These are phyloP conservation scores for Dysdera silvatica DNA, from an alignment of 1,140 invertebrate species.

Conservation along the genomic window DNA sequence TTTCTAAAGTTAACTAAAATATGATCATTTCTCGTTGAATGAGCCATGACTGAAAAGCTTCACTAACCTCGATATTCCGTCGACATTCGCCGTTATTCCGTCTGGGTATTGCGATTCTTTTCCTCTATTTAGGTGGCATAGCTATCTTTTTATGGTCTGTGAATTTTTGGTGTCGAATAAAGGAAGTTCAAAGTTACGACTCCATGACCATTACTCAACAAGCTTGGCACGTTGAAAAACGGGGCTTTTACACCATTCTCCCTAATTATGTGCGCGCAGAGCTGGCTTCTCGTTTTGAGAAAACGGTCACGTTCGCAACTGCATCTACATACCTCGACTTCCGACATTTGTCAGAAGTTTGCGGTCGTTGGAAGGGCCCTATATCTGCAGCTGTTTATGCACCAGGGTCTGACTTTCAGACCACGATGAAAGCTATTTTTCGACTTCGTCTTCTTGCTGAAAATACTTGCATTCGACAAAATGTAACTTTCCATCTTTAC, in stretches of 20 bases:
- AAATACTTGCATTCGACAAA: conserved; percentile 29
- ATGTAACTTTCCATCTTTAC: conserved; percentile 35
- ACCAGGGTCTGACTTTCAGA: conserved; percentile 59
- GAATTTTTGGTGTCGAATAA: conserved; percentile 12
- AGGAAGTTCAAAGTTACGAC: neutral
- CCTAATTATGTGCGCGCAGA: conserved; percentile 16
- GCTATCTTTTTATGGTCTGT: conserved; percentile 16
- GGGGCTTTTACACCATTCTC: conserved; percentile 1
- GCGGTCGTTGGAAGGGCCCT: conserved; percentile 63
- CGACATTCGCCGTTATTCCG: conserved; percentile 10
- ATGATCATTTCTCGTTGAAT: no score
- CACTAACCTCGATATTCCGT: no score
- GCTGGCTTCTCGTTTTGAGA: neutral
- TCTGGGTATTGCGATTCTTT: conserved; percentile 8
- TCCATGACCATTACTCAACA: neutral
- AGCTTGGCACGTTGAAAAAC: conserved; percentile 14
- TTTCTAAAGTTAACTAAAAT: no score
- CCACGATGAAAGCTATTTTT: conserved; percentile 54
- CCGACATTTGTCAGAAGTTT: conserved; percentile 26
- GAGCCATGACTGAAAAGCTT: no score
- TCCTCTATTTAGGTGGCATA: conserved; percentile 21
- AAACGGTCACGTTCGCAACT: conserved; percentile 9
- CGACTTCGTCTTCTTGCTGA: conserved; percentile 51
- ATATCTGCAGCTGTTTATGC: conserved; percentile 67
- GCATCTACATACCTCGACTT: conserved; percentile 6